A percentile compares a stretch with the other conserved stretches of the same genome.
Evolutionary conservation across 2,888 invertebrate genomes (phyloP).

Genomic region (Marronus borbonicus): DNA sequence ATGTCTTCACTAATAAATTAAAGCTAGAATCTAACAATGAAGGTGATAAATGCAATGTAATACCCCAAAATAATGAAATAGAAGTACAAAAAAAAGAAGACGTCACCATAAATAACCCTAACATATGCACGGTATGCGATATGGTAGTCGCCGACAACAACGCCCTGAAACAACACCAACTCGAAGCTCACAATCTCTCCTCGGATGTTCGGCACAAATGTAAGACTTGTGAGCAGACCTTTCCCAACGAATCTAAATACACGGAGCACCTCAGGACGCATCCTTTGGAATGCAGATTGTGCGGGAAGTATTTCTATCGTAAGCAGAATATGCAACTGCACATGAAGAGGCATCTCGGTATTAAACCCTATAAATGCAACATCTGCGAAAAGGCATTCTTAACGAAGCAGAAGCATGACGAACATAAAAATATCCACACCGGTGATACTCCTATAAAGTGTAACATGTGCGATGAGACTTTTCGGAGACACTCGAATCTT

Average conservation of each 20-base stretch:
- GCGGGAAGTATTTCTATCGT: slow-evolving; percentile 81
- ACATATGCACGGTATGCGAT: slow-evolving; percentile 64
- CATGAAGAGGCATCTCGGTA: slow-evolving; percentile 85
- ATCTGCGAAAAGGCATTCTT: slow-evolving; percentile 88
- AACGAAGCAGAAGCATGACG: slow-evolving; percentile 85
- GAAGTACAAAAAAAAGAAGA: slow-evolving; percentile 50
- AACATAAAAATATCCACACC: slow-evolving; percentile 88
- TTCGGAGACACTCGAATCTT: slow-evolving; percentile 87
- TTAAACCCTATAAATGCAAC: slow-evolving; percentile 80
- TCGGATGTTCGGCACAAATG: slow-evolving; percentile 70
- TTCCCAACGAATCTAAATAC: slow-evolving; percentile 79
- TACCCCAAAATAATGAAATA: slow-evolving; percentile 34
- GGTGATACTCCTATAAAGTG: slow-evolving; percentile 87
- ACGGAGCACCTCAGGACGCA: slow-evolving; percentile 84
- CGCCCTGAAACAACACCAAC: slow-evolving; percentile 70
- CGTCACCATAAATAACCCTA: slow-evolving; percentile 50
- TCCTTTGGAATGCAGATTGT: slow-evolving; percentile 86
- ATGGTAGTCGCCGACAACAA: slow-evolving; percentile 60
- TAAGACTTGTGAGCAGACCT: slow-evolving; percentile 78
- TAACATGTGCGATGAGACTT: slow-evolving; percentile 84
- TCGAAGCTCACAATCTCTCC: slow-evolving; percentile 71
- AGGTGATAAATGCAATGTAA: slow-evolving; percentile 29
- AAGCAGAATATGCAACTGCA: slow-evolving; percentile 84
- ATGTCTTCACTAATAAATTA: slow-evolving; percentile 66
- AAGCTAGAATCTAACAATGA: slow-evolving; percentile 61